Evolutionary conservation across 2,797 vertebrate genomes (phyloP).

Genomic region (Semotilus atromaculatus): DNA sequence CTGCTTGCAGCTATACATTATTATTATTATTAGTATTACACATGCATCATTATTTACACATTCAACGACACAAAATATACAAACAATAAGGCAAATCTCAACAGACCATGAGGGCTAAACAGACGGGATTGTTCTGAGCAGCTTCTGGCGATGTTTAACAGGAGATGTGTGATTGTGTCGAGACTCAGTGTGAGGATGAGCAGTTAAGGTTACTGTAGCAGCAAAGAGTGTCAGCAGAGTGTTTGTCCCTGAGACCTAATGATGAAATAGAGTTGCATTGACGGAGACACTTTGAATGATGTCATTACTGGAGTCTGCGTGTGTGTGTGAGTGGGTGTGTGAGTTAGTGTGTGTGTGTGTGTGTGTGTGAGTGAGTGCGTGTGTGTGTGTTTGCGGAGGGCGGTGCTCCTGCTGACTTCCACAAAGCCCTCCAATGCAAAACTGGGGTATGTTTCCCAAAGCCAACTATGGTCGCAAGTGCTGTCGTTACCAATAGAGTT

Average conservation of each 20-base stretch:
- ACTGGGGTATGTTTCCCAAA: too few relatives aligned
- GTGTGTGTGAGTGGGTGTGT: background rate
- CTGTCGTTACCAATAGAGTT: too few relatives aligned
- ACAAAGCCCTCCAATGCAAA: background rate
- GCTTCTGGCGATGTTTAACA: constrained; percentile 9
- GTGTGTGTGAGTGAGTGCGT: background rate
- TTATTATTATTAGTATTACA: too few relatives aligned
- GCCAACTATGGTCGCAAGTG: too few relatives aligned
- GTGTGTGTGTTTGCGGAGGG: background rate
- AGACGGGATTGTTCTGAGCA: background rate
- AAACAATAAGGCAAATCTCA: too few relatives aligned
- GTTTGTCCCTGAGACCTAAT: constrained; percentile 43
- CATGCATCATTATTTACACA: too few relatives aligned
- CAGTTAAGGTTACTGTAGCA: background rate
- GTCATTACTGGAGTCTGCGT: constrained; percentile 34
- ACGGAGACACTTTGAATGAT: constrained; percentile 41
- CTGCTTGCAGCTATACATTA: too few relatives aligned
- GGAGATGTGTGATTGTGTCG: background rate
- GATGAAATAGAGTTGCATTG: constrained; percentile 53
- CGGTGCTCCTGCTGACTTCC: background rate
- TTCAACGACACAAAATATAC: too few relatives aligned
- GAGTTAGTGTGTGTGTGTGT: constrained; percentile 17
- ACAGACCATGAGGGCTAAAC: too few relatives aligned
- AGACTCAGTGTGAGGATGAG: background rate
- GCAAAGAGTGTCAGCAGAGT: constrained; percentile 1